Percentiles rank a stretch among this genome's conserved stretches.
phyloP scores from a whole-genome alignment of 2,113 vertebrate species.

The Strix aluco region DNA sequence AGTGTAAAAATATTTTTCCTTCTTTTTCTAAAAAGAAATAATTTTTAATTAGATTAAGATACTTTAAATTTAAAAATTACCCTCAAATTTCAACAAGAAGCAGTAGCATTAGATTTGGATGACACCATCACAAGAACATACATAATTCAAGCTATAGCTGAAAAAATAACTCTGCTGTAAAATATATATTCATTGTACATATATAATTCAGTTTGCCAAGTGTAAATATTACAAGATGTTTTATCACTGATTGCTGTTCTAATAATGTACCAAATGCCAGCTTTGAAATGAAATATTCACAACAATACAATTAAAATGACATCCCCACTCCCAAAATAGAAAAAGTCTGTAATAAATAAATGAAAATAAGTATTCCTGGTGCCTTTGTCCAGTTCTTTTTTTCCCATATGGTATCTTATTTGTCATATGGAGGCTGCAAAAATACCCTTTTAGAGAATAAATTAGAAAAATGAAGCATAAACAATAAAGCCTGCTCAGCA shows the following conservation, averaged over 20 bases:
- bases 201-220: slow-evolving; percentile 12
- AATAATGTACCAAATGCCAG: slow-evolving; percentile 2
- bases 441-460: slow-evolving; percentile 48
- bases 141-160: neutral
- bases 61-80: neutral
- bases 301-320: slow-evolving; percentile 21
- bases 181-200: neutral
- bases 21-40: neutral
- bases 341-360: slow-evolving; percentile 28
- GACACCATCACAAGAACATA: neutral
- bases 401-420: slow-evolving; percentile 57
- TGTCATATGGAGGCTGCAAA: slow-evolving; percentile 56
- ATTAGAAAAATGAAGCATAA: slow-evolving; percentile 68
- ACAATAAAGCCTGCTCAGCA: slow-evolving; percentile 64
- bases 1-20: neutral
- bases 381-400: slow-evolving; percentile 52
- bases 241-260: slow-evolving; percentile 2
- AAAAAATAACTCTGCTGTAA: neutral
- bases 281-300: slow-evolving; percentile 43
- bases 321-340: neutral
- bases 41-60: neutral
- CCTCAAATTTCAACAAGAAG: neutral
- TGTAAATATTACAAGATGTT: neutral
- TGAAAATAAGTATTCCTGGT: slow-evolving; percentile 18
- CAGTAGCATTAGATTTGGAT: neutral